Percentiles rank a stretch among this genome's conserved stretches.
These are phyloP conservation scores for Cyclopterus lumpus DNA, from an alignment of 2,797 vertebrate species.

Conservation along the genomic window DNA sequence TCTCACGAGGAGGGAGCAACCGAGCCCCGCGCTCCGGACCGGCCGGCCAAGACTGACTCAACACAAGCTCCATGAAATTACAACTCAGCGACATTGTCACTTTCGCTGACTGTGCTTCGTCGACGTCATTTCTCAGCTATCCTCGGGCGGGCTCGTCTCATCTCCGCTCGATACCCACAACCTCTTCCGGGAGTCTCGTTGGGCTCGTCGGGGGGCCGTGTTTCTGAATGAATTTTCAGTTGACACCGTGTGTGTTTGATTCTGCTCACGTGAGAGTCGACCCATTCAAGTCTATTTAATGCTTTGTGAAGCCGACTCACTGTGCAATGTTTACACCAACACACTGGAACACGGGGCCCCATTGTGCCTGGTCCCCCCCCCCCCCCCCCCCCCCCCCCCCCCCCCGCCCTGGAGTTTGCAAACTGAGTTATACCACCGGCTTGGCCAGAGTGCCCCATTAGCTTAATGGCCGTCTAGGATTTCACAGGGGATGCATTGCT, in stretches of 20 bases:
- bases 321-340: conserved; percentile 82
- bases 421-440: conserved; percentile 75
- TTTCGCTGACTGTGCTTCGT: neutral
- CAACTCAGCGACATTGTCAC: conserved; percentile 7
- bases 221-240: conserved; percentile 34
- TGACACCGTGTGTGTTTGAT: conserved; percentile 76
- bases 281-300: conserved; percentile 76
- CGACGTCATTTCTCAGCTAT: too few species aligned
- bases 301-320: conserved; percentile 74
- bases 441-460: conserved; percentile 85
- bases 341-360: conserved; percentile 72
- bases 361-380: conserved; percentile 54
- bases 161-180: too few species aligned
- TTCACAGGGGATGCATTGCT: conserved; percentile 84
- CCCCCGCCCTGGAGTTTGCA: too few species aligned
- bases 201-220: too few species aligned
- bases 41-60: conserved; percentile 13
- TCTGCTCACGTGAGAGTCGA: conserved; percentile 72
- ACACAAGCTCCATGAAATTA: conserved; percentile 31
- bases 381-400: too few species aligned
- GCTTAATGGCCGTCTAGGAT: conserved; percentile 86
- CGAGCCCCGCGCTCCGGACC: conserved; percentile 8
- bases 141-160: too few species aligned
- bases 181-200: too few species aligned
- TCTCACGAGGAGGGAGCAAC: conserved; percentile 71